Conservation (phyloP, 2,888 invertebrate species). For the Iselma pallidipennis region DNA sequence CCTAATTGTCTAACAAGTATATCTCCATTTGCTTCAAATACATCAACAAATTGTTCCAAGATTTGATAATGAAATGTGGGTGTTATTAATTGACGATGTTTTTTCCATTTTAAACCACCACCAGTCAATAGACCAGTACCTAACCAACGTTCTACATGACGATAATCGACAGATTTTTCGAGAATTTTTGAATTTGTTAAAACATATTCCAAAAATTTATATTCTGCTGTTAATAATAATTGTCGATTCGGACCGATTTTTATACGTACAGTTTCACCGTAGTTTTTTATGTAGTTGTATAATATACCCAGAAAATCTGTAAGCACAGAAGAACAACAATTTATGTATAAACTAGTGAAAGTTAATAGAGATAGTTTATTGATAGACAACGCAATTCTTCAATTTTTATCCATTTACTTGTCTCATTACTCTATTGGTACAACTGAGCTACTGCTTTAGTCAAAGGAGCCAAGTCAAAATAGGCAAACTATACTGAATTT, state of each 20-base stretch:
- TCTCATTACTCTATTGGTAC: no score
- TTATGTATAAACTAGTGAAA: no score
- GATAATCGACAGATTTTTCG: conserved; percentile 41
- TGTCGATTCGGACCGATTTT: not conserved
- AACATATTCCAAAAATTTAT: conserved; percentile 27
- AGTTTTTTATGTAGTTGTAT: not conserved
- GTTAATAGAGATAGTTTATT: no score
- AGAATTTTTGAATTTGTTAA: conserved; percentile 37
- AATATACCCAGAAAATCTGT: conserved; percentile 2
- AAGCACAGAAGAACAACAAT: not conserved
- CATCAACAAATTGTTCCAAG: conserved; percentile 68
- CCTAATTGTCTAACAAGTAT: conserved; percentile 62
- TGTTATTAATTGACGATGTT: conserved; percentile 70
- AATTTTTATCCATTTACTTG: no score
- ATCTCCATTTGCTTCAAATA: conserved; percentile 67
- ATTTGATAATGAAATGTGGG: conserved; percentile 80
- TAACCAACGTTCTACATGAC: conserved; percentile 41
- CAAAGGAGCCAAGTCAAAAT: no score
- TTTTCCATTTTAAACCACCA: conserved; percentile 62
- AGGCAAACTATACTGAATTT: no score
- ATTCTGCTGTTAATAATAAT: not conserved
- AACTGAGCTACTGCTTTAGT: no score
- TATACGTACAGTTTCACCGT: conserved; percentile 1
- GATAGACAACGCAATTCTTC: no score
- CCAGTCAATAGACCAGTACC: conserved; percentile 45